A percentile compares a stretch with the other conserved stretches of the same genome.
Evolutionary conservation across 2,888 invertebrate genomes (phyloP).

Genomic region (Isotomurus palustris): DNA sequence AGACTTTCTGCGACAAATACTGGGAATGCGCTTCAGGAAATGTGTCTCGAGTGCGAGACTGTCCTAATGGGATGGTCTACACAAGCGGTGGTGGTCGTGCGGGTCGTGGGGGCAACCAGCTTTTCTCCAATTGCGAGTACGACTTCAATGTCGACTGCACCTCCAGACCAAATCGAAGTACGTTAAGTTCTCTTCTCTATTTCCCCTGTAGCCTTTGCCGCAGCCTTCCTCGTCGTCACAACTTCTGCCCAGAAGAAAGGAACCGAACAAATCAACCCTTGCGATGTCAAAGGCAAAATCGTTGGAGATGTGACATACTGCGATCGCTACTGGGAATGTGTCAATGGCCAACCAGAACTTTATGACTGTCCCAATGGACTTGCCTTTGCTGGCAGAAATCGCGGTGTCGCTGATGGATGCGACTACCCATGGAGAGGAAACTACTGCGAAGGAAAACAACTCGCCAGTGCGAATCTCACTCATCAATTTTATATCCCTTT

Average conservation of each 20-base stretch:
- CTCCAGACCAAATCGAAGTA: conserved; percentile 48
- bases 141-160: conserved; percentile 49
- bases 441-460: conserved; percentile 77
- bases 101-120: conserved; percentile 41
- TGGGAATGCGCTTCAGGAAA: conserved; percentile 47
- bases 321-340: conserved; percentile 78
- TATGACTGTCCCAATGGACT: conserved; percentile 88
- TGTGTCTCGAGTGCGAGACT: conserved; percentile 46
- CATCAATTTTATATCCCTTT: not conserved
- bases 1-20: conserved; percentile 49
- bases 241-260: conserved; percentile 35
- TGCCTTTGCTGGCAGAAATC: conserved; percentile 81
- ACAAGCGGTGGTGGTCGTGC: conserved; percentile 39
- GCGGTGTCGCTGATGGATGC: conserved; percentile 79
- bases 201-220: conserved; percentile 12
- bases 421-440: conserved; percentile 86
- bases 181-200: conserved; percentile 23
- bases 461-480: conserved; percentile 60
- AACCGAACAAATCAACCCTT: conserved; percentile 60
- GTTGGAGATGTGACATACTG: conserved; percentile 76
- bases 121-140: conserved; percentile 49
- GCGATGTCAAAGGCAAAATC: conserved; percentile 71
- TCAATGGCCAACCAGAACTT: conserved; percentile 72
- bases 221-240: conserved; percentile 5
- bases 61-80: conserved; percentile 50